Percentiles rank a stretch among this genome's conserved stretches.
Conservation (phyloP, 2,113 vertebrate genomes). For the Macquaria australasica region DNA sequence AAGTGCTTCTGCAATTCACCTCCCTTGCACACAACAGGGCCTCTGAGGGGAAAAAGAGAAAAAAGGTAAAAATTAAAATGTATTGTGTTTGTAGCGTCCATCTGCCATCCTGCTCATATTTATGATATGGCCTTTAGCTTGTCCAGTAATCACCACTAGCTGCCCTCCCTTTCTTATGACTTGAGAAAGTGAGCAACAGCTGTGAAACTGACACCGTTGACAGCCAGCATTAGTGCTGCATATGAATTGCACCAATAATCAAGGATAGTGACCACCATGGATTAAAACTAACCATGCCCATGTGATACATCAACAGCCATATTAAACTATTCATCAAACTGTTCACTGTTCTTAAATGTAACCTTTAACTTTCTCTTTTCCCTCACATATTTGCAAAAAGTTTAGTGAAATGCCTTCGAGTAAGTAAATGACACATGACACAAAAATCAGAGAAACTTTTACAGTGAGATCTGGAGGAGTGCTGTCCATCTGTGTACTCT, state of each 20-base stretch:
- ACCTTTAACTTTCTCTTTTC: not conserved
- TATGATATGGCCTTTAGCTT: constrained; percentile 50
- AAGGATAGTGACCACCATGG: not conserved
- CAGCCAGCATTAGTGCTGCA: not conserved
- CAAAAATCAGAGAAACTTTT: not conserved
- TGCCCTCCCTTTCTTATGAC: constrained; percentile 14
- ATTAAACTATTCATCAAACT: not conserved
- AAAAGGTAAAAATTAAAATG: constrained; percentile 39
- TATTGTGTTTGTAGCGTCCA: constrained; percentile 40
- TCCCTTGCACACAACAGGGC: not conserved
- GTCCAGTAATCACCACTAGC: not conserved
- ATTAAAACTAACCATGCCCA: not conserved
- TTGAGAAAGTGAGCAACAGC: constrained; percentile 25
- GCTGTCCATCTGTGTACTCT: not conserved
- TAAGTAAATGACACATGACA: not conserved
- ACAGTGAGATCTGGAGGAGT: no score
- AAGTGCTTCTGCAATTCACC: not conserved
- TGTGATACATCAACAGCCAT: not conserved
- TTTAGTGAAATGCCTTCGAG: not conserved
- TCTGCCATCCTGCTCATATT: constrained; percentile 61
- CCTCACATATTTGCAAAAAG: not conserved
- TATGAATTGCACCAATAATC: constrained; percentile 36
- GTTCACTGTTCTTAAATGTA: not conserved
- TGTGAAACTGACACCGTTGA: constrained; percentile 35
- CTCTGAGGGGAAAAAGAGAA: not conserved